Evolutionary conservation across 1,140 invertebrate genomes (phyloP).

Genomic region (Zaprionus camerounensis): DNA sequence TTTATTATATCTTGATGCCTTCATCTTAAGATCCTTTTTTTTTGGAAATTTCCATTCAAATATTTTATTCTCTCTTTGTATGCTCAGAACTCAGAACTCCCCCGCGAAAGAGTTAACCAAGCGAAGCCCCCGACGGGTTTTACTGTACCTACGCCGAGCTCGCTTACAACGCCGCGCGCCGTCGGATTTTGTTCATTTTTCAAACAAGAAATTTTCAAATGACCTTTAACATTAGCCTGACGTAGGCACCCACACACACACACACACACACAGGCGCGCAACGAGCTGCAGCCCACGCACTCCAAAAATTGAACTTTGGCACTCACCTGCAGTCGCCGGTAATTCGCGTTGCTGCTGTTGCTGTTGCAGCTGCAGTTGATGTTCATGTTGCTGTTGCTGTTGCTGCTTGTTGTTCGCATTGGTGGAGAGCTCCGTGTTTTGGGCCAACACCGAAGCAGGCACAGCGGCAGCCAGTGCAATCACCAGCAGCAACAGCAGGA

Average conservation of each 20-base stretch:
- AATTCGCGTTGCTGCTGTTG: conserved; percentile 53
- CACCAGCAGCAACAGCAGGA: conserved; percentile 49
- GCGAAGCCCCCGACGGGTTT: background rate
- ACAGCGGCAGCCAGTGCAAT: conserved; percentile 62
- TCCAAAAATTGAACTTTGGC: conserved; percentile 59
- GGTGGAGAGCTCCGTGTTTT: conserved; percentile 76
- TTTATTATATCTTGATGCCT: background rate
- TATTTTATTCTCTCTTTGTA: background rate
- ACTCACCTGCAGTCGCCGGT: conserved; percentile 75
- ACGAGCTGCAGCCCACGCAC: conserved; percentile 44
- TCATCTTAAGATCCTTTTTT: too few relatives aligned
- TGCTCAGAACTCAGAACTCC: background rate
- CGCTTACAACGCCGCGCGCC: background rate
- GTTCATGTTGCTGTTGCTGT: conserved; percentile 46
- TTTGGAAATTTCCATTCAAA: background rate
- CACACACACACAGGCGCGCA: background rate
- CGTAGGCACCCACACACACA: conserved; percentile 34
- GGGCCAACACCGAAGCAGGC: conserved; percentile 79
- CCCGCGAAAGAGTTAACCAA: background rate
- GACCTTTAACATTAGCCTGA: conserved; percentile 74
- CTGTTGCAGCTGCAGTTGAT: conserved; percentile 44
- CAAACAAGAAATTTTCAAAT: conserved; percentile 75
- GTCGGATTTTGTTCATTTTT: conserved; percentile 48
- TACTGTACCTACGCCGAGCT: conserved; percentile 23
- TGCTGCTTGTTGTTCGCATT: conserved; percentile 75